Percentiles rank a stretch among this genome's conserved stretches.
Evolutionary conservation across 2,888 invertebrate genomes (phyloP).

Genomic region (Oscheius sp.): DNA sequence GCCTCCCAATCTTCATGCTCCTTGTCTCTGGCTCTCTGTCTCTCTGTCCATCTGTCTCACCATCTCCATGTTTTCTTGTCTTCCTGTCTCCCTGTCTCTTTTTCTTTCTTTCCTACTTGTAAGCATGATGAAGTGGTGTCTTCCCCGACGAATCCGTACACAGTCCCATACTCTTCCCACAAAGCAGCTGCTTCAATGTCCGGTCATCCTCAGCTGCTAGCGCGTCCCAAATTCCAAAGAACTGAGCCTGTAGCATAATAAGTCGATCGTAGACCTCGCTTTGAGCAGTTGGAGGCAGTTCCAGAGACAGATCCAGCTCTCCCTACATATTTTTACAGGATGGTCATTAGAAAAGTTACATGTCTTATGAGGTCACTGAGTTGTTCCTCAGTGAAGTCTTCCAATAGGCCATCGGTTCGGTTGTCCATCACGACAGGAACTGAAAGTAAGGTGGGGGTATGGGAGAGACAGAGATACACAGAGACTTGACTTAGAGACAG

Average conservation of each 20-base stretch:
- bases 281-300: slow-evolving; percentile 14
- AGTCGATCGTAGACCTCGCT: slow-evolving; percentile 26
- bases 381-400: slow-evolving; percentile 38
- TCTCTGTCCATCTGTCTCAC: background rate
- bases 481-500: background rate
- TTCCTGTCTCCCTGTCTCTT: background rate
- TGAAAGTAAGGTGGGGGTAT: slow-evolving; percentile 2
- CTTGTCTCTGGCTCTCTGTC: background rate
- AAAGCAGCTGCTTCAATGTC: slow-evolving; percentile 68
- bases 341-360: slow-evolving; percentile 38
- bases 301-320: slow-evolving; percentile 17
- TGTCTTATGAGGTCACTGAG: slow-evolving; percentile 40
- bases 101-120: slow-evolving; percentile 36
- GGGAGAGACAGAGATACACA: no score
- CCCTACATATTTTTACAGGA: background rate
- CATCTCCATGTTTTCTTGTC: no score
- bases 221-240: slow-evolving; percentile 69
- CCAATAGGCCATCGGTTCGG: slow-evolving; percentile 42
- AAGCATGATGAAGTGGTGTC: slow-evolving; percentile 68
- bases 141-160: slow-evolving; percentile 61
- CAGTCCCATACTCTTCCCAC: slow-evolving; percentile 58
- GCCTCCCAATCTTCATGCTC: no score
- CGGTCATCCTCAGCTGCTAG: slow-evolving; percentile 65
- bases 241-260: slow-evolving; percentile 52
- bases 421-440: slow-evolving; percentile 46